phyloP scores from a whole-genome alignment of 1,140 invertebrate genomes.

The Pseudomyrmex flavicornis region DNA sequence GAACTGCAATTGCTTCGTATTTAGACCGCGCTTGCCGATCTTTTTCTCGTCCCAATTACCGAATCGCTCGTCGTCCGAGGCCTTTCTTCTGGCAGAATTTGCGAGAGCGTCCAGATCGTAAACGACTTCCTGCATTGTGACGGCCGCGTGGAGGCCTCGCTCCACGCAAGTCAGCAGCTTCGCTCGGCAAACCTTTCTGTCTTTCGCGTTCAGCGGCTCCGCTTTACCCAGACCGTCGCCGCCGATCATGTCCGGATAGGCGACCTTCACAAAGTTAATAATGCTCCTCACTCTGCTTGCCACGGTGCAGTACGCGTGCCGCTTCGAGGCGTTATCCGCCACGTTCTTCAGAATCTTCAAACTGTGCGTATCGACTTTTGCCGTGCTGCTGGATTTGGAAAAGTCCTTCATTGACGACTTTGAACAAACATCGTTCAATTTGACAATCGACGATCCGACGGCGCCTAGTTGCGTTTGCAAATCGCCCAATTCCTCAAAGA shows the following conservation, averaged over 20 bases:
- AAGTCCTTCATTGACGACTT: conserved; percentile 36
- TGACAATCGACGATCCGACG: conserved; percentile 20
- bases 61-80: conserved; percentile 63
- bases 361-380: conserved; percentile 44
- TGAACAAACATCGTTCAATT: not conserved
- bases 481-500: conserved; percentile 86
- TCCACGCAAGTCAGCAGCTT: conserved; percentile 88
- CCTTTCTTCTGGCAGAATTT: conserved; percentile 22
- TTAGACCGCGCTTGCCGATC: conserved; percentile 84
- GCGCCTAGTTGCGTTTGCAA: conserved; percentile 82
- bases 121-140: conserved; percentile 88
- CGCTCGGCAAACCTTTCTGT: conserved; percentile 87
- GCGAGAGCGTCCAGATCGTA: conserved; percentile 90
- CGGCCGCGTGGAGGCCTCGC: conserved; percentile 86
- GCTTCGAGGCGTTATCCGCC: conserved; percentile 68
- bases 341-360: conserved; percentile 73
- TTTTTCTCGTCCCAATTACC: conserved; percentile 87
- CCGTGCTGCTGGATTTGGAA: conserved; percentile 21
- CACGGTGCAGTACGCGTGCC: conserved; percentile 80
- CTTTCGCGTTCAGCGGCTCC: conserved; percentile 88
- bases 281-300: conserved; percentile 87
- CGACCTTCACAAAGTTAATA: conserved; percentile 90
- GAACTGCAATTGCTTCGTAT: conserved; percentile 88
- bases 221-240: conserved; percentile 85
- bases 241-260: conserved; percentile 90